Evolutionary conservation across 2,113 vertebrate species (phyloP).

Genomic region (Hyperopisus bebe): DNA sequence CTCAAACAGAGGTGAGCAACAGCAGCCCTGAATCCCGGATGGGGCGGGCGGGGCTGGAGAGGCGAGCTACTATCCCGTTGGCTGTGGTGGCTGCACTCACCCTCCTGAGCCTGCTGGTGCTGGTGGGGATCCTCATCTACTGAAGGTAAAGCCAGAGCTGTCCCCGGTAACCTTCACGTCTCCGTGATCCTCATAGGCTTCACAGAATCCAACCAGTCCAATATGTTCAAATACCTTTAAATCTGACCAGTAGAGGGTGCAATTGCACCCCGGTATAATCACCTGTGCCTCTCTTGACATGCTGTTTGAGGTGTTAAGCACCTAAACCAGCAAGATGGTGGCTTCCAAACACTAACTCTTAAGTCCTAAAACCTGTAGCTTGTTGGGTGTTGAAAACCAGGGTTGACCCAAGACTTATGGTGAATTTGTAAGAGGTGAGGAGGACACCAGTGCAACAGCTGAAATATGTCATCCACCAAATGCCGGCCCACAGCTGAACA

Average conservation of each 20-base stretch:
- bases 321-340: background rate
- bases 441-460: background rate
- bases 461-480: background rate
- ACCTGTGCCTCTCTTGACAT: background rate
- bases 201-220: background rate
- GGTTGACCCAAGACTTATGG: background rate
- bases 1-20: constrained; percentile 87
- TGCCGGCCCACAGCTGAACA: no score
- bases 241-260: background rate
- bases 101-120: constrained; percentile 88
- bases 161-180: background rate
- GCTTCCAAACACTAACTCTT: background rate
- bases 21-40: constrained; percentile 95
- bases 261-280: background rate
- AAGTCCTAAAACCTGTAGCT: background rate
- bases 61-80: constrained; percentile 85
- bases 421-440: background rate
- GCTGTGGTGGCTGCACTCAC: constrained; percentile 92
- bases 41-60: constrained; percentile 78
- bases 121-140: constrained; percentile 96
- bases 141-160: constrained; percentile 75
- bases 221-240: background rate
- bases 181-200: background rate
- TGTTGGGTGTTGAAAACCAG: background rate
- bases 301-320: background rate